These are phyloP conservation scores for Gallinago undulata DNA, from an alignment of 2,113 vertebrate genomes.

Conservation along the genomic window DNA sequence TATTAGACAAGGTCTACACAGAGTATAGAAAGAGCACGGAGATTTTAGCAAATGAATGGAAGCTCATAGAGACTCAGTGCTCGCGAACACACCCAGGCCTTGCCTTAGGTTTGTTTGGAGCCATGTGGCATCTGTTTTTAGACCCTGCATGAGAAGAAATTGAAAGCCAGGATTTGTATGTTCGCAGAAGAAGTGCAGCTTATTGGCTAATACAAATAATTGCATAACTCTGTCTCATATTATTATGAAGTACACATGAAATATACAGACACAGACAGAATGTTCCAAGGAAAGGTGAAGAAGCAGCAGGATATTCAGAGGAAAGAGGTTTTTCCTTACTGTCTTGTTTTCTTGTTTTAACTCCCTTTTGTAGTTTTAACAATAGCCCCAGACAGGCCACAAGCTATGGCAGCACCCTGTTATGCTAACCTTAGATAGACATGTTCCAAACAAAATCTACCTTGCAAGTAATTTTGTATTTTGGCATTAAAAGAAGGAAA, in stretches of 20 bases:
- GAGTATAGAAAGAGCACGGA: background rate
- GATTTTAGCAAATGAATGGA: background rate
- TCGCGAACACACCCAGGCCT: background rate
- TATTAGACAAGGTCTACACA: background rate
- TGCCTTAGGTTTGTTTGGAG: background rate
- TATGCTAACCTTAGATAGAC: background rate
- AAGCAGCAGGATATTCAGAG: background rate
- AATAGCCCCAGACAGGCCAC: background rate
- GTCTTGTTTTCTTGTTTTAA: background rate
- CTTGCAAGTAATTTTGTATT: background rate
- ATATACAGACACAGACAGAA: background rate
- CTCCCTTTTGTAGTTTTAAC: background rate
- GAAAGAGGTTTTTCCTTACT: background rate
- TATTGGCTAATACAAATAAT: background rate
- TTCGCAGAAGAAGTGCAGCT: background rate
- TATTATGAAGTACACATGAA: background rate
- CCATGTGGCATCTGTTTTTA: background rate
- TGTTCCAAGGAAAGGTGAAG: background rate
- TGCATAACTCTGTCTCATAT: background rate
- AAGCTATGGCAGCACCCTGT: background rate
- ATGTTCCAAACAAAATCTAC: background rate
- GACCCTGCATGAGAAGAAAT: background rate
- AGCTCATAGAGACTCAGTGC: background rate
- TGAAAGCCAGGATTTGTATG: background rate
- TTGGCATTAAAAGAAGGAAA: background rate